These are phyloP conservation scores for Lithodes maja DNA, from an alignment of 2,888 invertebrate genomes.

Conservation along the genomic window DNA sequence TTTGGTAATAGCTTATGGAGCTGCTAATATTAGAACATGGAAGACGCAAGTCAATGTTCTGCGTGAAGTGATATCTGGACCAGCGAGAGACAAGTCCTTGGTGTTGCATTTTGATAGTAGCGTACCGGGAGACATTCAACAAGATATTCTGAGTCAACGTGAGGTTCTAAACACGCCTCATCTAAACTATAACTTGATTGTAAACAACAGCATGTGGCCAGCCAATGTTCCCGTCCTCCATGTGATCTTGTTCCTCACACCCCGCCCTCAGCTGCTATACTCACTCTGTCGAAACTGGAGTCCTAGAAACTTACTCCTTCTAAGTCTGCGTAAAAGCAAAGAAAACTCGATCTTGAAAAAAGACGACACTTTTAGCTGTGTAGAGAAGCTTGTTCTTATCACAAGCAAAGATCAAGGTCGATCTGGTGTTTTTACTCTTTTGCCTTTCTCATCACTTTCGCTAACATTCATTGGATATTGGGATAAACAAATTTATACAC, in stretches of 20 bases:
- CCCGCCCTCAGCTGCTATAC: neutral
- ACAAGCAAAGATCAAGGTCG: neutral
- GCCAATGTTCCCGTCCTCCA: neutral
- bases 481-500: neutral
- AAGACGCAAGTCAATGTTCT: neutral
- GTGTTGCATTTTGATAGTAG: neutral
- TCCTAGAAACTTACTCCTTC: neutral
- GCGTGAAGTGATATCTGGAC: neutral
- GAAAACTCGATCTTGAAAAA: neutral
- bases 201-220: neutral
- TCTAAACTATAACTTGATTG: neutral
- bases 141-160: neutral
- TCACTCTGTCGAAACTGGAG: neutral
- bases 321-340: neutral
- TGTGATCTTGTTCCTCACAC: neutral
- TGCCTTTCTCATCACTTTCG: slow-evolving; percentile 16
- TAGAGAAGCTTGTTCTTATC: neutral
- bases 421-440: neutral
- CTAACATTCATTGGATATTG: slow-evolving; percentile 11
- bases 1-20: too few species aligned
- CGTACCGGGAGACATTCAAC: neutral
- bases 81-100: neutral
- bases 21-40: too few species aligned
- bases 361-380: neutral
- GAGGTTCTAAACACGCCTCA: neutral